phyloP scores from a whole-genome alignment of 2,888 invertebrate species.

The Stenichneumon culpator region DNA sequence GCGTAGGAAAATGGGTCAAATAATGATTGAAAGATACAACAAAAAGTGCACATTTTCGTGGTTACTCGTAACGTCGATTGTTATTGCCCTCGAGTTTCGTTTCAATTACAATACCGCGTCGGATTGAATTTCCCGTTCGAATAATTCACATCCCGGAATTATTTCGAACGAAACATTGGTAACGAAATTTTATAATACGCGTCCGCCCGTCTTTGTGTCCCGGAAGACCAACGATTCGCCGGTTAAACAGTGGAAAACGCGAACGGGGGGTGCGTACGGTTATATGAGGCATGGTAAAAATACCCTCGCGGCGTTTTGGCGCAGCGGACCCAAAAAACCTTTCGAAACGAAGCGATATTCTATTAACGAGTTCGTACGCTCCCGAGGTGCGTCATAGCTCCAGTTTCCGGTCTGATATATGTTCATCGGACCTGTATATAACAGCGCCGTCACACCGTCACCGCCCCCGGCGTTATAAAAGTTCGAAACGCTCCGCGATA shows the following conservation, averaged over 20 bases:
- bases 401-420: constrained; percentile 1
- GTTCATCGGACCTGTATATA: not conserved
- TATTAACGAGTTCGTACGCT: constrained; percentile 21
- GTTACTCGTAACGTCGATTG: not conserved
- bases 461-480: constrained; percentile 30
- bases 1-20: not conserved
- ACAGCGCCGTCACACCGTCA: not conserved
- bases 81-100: not conserved
- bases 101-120: not conserved
- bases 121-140: not conserved
- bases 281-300: not conserved
- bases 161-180: not conserved
- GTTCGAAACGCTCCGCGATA: constrained; percentile 19
- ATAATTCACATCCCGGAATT: not conserved
- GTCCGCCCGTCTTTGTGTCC: not conserved
- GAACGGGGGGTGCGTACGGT: not conserved
- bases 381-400: not conserved
- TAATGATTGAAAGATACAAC: not conserved
- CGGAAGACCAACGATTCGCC: not conserved
- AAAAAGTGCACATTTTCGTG: not conserved
- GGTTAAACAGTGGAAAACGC: constrained; percentile 14
- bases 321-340: constrained; percentile 23
- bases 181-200: not conserved
- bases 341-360: constrained; percentile 52
- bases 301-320: not conserved